Base-by-base conservation (phyloP, 1,140 invertebrate genomes). In the Penaeus japonicus region DNA sequence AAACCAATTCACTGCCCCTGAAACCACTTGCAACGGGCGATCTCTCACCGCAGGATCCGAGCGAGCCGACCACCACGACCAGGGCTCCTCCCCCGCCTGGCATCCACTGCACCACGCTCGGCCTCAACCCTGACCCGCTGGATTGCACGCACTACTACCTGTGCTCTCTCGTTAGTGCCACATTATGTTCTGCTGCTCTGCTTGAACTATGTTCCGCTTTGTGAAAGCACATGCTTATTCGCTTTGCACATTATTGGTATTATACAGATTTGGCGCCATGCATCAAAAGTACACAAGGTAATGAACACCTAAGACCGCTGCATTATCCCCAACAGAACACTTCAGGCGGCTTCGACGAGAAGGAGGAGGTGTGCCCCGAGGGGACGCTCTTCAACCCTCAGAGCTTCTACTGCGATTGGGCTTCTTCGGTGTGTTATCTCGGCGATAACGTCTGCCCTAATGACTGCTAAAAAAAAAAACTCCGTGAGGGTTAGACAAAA, bases 331-430 rank as follows among this genome's bases (percentile, higher is more conserved):
- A 18, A 27, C 70, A 73, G 70, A 32, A 73, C 24, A 86, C 84
- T 53, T 47, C 70, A 10, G 54, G 65, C 35, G 54, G 65, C n/a
- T 86, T 55, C 62, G n/a, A 75, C 4, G 84, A 86, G 53, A 75
- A 55, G 5, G 84, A 78, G 22, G 77, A 73, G 1, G 12, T 47
- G 1, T 86, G 84, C 32, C 84, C 84, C 12, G 70, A 35, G 27
- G 84, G 84, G 24, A 78, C 84, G n/a, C 84, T 86, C 18, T 86
- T 35, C 84, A 86, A 86, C n/a, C 84, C 84, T 15, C 55, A 86
- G n/a, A 77, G 62, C 47, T 75, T 75, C 35, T 57, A 78, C 70
- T 86, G 84, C 47, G 84, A 86, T 53, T 86, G 78, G 70, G 73
- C 54, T 35, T 73, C n/a, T 53, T 55, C 84, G 4, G 84, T 86